Evolutionary conservation across 2,888 invertebrate species (phyloP), one percentile per base, ranked within the genome.

Genomic region (Tuta absoluta): DNA sequence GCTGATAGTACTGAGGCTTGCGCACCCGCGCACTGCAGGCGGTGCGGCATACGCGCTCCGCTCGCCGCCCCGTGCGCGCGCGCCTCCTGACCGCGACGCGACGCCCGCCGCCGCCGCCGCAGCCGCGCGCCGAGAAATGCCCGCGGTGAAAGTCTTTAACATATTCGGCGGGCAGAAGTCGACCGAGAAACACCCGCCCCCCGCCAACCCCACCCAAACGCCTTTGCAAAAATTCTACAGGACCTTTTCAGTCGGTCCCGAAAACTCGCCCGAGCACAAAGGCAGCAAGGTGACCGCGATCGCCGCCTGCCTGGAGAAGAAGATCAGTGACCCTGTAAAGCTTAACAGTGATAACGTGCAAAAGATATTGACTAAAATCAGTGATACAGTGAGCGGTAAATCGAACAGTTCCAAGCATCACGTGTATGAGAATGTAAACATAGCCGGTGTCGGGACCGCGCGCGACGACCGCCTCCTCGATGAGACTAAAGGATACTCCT

Each of bases 71-170:
- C 75, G 81, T 75, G 89, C 87, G 91, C 90, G 91, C 90, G 89
- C 90, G 89, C 89, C 77, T 87, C 82, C 72, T 21, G 48, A 45
- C 90, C 85, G 89, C 82, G 90, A 85, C 33, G 33, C 33, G 33
- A 33, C 33, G 33, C 33, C 79, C 86, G 86, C 82, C 85, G 89
- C 81, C 81, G 41, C 80, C 87, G 89, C 74, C 75, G 81, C 75
- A 87, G 86, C 90, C 89, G 91, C 89, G 89, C 90, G 33, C 89
- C 89, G 76, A 86, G 82, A 12, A 75, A 91, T 91, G 91, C 91
- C 91, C 91, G 90, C 89, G 89, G 91, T 91, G 90, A 91, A 91
- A 90, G 91, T 91, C 80, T 90, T 91, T 80, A 89, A 86, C 80
- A 89, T 91, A 91, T 91, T 91, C 86, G 91, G 91, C 82, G 89